Evolutionary conservation across 2,797 vertebrate species (phyloP), one percentile per base, ranked within the genome.

Genomic region (Otolemur crassicaudatus): DNA sequence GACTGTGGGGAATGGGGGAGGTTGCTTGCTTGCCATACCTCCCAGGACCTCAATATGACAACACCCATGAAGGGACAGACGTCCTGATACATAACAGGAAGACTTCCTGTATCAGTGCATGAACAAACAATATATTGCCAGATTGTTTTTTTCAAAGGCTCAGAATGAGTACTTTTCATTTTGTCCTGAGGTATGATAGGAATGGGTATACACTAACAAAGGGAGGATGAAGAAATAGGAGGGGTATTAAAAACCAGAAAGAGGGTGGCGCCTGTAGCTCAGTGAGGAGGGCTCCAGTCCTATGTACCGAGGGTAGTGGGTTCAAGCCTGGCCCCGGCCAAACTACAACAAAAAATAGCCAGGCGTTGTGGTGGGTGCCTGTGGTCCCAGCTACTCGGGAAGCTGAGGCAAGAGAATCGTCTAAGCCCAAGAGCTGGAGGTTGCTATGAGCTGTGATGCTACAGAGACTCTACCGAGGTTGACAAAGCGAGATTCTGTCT

Each of bases 121-220:
- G 63, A 76, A 93, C 65, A 92, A 65, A 84, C 13, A 92, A 43
- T 23, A 84, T 7, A 29, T 46, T 79, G 40, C 29, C n/a, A 49
- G 63, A 70, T 95, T 95, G 95, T 81, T 61, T 61, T 89, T 77
- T 12, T 6, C 7, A 63, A 83, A 53, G 73, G 16, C 75, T 95
- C 69, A 89, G 69, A 82, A 79, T 29, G 22, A 97, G n/a, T 77
- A 84, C 7, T 94, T 93, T 87, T 72, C 49, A 22, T 87, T 96
- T 96, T 77, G 73, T 93, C 89, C 73, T 65, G 43, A 95, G 40
- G 2, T 79, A 49, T 92, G 80, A 63, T 61, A 94, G 83, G 88
- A 96, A 95, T 77, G 77, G 67, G 56, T 34, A 12, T 37, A 56
- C 16, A 90, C 76, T 84, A 92, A 92, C 2, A 25, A 91, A 82